Evolutionary conservation across 2,797 vertebrate species (phyloP), one percentile per base, ranked within the genome.

Genomic region (Erethizon dorsatum): DNA sequence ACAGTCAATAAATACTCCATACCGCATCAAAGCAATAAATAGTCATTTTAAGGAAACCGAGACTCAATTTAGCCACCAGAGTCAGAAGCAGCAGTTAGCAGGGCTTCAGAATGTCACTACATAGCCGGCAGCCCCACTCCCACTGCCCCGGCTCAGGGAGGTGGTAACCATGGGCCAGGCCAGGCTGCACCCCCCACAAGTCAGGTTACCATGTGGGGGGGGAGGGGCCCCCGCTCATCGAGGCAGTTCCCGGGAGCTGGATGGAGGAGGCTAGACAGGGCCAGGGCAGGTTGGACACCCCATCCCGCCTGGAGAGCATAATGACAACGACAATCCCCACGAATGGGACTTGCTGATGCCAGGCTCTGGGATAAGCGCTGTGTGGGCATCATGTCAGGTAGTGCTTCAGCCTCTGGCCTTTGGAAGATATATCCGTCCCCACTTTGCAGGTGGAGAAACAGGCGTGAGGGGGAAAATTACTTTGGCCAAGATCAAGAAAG

Each of bases 51-150:
- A 97, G 95, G 97, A 97, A 97, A 97, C 93, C 5, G 13, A 98
- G 97, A 97, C 97, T 97, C 97, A 97, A 95, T 97, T 97, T 97
- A 97, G 97, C 79, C 95, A 95, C 88, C 75, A 91, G 95, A 95
- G 97, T 96, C 97, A 87, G 97, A 41, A 97, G 92, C 93, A 90
- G 97, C 28, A 4, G 96, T 97, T 83, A 95, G 94, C 95, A 96
- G 95, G 95, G 98, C 98, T 97, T 97, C 20, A 85, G 57, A 96
- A 97, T 94, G 84, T 80, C 63, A 95, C 93, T 0, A 13, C 83
- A 82, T 86, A 84, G 96, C 93, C 88, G 96, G 97, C 31, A 33
- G 97, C 90, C 99, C 98, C 98, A 97, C 98, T 93, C 88, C 95
- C 14, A 13, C 15, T 7, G 0, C 26, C 77, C 94, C 2, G 26